These are phyloP conservation scores for Drosophila sucinea DNA, from an alignment of 1,140 invertebrate species.

Conservation along the genomic window DNA sequence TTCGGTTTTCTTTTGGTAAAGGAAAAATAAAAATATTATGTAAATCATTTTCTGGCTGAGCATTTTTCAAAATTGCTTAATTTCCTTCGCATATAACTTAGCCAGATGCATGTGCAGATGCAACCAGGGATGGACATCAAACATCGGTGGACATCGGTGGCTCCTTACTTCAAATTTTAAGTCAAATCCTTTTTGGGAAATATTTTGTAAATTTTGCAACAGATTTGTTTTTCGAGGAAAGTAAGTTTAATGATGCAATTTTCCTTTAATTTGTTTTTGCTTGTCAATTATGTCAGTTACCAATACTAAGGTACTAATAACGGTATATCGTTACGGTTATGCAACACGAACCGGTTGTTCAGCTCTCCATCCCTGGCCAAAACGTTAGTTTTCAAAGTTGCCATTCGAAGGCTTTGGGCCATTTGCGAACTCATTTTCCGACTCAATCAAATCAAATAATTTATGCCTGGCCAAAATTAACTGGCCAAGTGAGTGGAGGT, in stretches of 20 bases:
- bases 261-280: too few relatives aligned
- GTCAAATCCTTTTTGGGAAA: too few relatives aligned
- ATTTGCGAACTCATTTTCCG: conserved; percentile 82
- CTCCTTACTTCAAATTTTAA: too few relatives aligned
- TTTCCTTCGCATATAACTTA: conserved; percentile 31
- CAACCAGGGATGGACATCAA: conserved; percentile 18
- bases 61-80: conserved; percentile 64
- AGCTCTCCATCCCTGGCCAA: background rate
- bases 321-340: too few relatives aligned
- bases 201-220: too few relatives aligned
- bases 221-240: too few relatives aligned
- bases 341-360: too few relatives aligned
- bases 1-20: conserved; percentile 27
- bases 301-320: too few relatives aligned
- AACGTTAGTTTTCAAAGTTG: conserved; percentile 20
- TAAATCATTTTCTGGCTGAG: conserved; percentile 58
- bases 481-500: conserved; percentile 70
- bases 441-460: conserved; percentile 83
- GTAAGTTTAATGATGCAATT: too few relatives aligned
- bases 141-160: background rate
- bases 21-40: conserved; percentile 49
- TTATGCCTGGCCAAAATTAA: conserved; percentile 77
- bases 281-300: too few relatives aligned
- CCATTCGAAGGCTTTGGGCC: conserved; percentile 64
- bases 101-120: background rate